These are phyloP conservation scores for Lumbricus terrestris DNA, from an alignment of 2,888 invertebrate genomes.

Conservation along the genomic window DNA sequence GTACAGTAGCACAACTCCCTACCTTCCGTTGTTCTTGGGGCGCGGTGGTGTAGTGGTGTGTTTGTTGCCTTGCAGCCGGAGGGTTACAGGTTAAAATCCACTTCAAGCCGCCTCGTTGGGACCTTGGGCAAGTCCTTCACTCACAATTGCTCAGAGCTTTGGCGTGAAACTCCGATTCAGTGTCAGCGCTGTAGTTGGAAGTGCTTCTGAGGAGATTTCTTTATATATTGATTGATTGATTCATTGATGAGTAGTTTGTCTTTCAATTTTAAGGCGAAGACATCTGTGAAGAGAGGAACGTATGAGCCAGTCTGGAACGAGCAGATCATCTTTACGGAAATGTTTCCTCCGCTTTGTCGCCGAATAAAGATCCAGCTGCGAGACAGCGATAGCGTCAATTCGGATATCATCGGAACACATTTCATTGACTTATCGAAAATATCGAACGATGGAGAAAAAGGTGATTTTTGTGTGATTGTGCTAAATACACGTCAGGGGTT, in stretches of 20 bases:
- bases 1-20: too few relatives aligned
- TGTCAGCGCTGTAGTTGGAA: too few relatives aligned
- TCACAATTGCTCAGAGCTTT: too few relatives aligned
- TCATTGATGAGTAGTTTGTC: neutral
- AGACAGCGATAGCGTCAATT: constrained; percentile 75
- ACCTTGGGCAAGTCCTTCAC: too few relatives aligned
- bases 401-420: constrained; percentile 84
- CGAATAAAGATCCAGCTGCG: constrained; percentile 81
- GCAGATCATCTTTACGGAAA: constrained; percentile 84
- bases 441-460: constrained; percentile 85
- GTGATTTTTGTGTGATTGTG: constrained; percentile 58
- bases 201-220: too few relatives aligned
- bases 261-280: constrained; percentile 72
- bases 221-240: neutral
- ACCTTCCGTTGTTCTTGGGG: too few relatives aligned
- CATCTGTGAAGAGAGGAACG: constrained; percentile 77
- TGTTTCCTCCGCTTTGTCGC: constrained; percentile 89
- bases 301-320: constrained; percentile 88
- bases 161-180: too few relatives aligned
- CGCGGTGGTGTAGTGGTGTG: too few relatives aligned
- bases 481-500: neutral
- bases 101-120: too few relatives aligned
- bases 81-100: too few relatives aligned
- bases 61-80: too few relatives aligned
- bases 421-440: constrained; percentile 81